Conservation (phyloP, 2,113 vertebrate genomes). For the Promerops cafer region DNA sequence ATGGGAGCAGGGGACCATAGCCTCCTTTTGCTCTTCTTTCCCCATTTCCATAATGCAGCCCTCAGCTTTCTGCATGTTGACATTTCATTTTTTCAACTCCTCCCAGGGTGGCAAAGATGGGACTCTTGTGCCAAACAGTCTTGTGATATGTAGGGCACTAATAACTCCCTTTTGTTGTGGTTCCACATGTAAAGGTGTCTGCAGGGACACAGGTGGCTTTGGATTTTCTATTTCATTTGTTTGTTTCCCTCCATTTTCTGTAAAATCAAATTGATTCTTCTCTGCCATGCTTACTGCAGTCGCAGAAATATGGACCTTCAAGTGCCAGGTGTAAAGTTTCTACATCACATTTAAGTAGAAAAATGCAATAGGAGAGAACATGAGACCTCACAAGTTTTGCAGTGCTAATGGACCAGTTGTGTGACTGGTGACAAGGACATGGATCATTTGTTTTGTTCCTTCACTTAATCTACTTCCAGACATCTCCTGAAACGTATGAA, state of each 20-base stretch:
- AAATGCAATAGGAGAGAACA: background rate
- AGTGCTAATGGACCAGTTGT: background rate
- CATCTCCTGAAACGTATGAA: background rate
- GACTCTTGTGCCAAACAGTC: background rate
- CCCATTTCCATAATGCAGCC: background rate
- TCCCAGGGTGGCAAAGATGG: background rate
- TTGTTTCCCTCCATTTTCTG: background rate
- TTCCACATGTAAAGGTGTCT: background rate
- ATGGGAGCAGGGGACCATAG: background rate
- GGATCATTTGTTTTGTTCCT: background rate
- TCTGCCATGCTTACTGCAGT: background rate
- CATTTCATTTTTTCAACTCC: background rate
- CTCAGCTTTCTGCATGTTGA: background rate
- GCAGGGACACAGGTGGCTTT: background rate
- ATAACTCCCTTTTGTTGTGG: background rate
- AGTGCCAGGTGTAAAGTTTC: background rate
- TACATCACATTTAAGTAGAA: background rate
- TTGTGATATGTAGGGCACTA: background rate
- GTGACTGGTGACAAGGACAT: background rate
- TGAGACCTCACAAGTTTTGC: background rate
- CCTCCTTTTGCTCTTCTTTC: background rate
- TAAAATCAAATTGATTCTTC: background rate
- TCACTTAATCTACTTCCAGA: background rate
- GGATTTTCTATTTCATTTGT: background rate
- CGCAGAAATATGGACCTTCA: fast-evolving